phyloP scores from a whole-genome alignment of 1,140 invertebrate species.

The Drosophila busckii region DNA sequence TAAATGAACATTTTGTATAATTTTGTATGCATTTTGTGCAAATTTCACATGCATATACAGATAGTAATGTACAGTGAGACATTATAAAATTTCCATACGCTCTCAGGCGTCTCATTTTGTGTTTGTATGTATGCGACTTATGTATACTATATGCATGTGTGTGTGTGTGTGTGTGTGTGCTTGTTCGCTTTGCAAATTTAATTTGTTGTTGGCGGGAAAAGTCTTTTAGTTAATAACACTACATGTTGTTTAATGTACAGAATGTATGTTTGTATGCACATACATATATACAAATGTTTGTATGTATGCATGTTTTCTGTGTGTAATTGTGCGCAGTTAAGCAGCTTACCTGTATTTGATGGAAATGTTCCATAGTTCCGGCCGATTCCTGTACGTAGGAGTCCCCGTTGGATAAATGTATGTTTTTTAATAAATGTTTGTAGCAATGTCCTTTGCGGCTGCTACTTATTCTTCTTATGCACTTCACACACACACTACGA shows the following conservation, averaged over 20 bases:
- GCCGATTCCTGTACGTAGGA: conserved; percentile 12
- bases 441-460: conserved; percentile 2
- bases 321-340: conserved; percentile 19
- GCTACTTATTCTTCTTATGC: conserved; percentile 26
- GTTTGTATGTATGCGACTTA: conserved; percentile 1
- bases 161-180: neutral
- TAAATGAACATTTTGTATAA: conserved; percentile 21
- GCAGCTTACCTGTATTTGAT: conserved; percentile 79
- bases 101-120: conserved; percentile 25
- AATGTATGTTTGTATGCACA: conserved; percentile 6
- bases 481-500: conserved; percentile 38
- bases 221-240: conserved; percentile 19
- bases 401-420: conserved; percentile 5
- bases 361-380: conserved; percentile 74
- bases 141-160: neutral
- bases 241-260: conserved; percentile 2
- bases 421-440: conserved; percentile 12
- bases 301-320: conserved; percentile 5
- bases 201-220: conserved; percentile 59
- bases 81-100: conserved; percentile 45
- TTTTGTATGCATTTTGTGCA: conserved; percentile 6
- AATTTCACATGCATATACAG: conserved; percentile 7
- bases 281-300: neutral
- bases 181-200: conserved; percentile 42
- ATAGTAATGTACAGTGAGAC: conserved; percentile 13